A percentile compares a stretch with the other conserved stretches of the same genome.
Evolutionary conservation across 2,888 invertebrate genomes (phyloP).

Genomic region (Serrognathus titanus): DNA sequence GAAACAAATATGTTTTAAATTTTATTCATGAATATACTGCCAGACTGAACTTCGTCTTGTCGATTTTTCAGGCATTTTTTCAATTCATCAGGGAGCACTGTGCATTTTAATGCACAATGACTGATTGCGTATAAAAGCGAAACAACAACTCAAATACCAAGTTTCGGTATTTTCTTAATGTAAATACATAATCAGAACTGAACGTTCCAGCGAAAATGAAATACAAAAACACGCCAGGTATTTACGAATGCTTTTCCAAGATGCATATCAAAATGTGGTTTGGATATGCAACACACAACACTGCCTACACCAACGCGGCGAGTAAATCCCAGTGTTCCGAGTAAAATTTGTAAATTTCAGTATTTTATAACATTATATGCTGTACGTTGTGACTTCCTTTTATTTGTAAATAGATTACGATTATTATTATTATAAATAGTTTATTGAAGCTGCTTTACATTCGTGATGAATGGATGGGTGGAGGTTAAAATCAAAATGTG

Average conservation of each 20-base stretch:
- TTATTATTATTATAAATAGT: no score
- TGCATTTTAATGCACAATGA: slow-evolving; percentile 12
- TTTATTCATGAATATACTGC: background rate
- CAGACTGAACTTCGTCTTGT: no score
- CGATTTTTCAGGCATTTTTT: background rate
- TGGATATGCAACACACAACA: slow-evolving; percentile 15
- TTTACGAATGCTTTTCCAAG: background rate
- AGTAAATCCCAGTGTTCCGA: no score
- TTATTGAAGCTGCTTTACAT: no score
- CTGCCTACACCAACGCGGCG: slow-evolving; percentile 14
- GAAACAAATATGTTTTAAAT: background rate
- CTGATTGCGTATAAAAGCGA: slow-evolving; percentile 15
- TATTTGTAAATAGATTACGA: no score
- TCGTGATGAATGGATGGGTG: no score
- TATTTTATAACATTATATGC: no score
- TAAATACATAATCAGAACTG: slow-evolving; percentile 13
- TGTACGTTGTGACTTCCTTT: no score
- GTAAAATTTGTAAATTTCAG: no score
- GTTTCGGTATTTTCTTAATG: background rate
- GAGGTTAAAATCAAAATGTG: no score
- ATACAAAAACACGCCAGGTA: slow-evolving; percentile 3
- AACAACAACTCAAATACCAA: background rate
- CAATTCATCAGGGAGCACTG: slow-evolving; percentile 5
- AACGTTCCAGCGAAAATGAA: background rate
- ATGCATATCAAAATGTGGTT: slow-evolving; percentile 14